These are phyloP conservation scores for Mallotus villosus DNA, from an alignment of 2,797 vertebrate species.

Conservation along the genomic window DNA sequence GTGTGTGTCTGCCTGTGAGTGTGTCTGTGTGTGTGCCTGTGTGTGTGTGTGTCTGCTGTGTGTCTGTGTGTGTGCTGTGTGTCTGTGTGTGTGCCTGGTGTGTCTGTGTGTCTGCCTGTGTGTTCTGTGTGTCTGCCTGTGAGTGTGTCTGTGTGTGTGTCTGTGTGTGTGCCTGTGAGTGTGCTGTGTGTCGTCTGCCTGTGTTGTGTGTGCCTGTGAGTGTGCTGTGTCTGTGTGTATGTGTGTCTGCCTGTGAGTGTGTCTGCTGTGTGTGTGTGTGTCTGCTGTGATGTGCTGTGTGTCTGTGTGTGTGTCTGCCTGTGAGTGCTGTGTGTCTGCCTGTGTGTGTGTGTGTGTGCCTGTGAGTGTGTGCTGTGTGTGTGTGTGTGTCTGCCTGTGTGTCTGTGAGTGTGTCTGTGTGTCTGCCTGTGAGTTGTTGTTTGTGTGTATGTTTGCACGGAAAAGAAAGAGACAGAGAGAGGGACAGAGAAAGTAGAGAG, in stretches of 20 bases:
- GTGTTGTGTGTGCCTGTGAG: conserved; percentile 1
- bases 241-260: conserved; percentile 15
- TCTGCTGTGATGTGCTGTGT: too few relatives aligned
- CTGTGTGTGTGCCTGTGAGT: too few relatives aligned
- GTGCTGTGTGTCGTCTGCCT: conserved; percentile 11
- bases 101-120: conserved; percentile 14
- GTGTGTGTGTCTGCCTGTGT: conserved; percentile 13
- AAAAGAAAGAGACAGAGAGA: background rate
- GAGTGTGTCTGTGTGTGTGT: conserved; percentile 7
- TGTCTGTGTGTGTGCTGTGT: background rate
- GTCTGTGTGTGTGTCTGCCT: conserved; percentile 13
- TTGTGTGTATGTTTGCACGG: background rate
- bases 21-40: conserved; percentile 3
- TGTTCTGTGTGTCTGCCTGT: conserved; percentile 13
- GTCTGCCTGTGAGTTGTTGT: conserved; percentile 15
- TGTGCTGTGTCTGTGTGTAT: too few relatives aligned
- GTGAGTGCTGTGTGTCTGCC: conserved; percentile 16
- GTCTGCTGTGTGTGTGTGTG: conserved; percentile 2
- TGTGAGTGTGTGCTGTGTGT: too few relatives aligned
- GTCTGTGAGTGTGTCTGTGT: conserved; percentile 17
- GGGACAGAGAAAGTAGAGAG: too few relatives aligned
- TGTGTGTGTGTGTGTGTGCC: background rate
- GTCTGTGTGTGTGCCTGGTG: background rate
- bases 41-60: conserved; percentile 14
- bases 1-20: conserved; percentile 13